These are phyloP conservation scores for Myathropa florea DNA, from an alignment of 2,888 invertebrate species.

Conservation along the genomic window DNA sequence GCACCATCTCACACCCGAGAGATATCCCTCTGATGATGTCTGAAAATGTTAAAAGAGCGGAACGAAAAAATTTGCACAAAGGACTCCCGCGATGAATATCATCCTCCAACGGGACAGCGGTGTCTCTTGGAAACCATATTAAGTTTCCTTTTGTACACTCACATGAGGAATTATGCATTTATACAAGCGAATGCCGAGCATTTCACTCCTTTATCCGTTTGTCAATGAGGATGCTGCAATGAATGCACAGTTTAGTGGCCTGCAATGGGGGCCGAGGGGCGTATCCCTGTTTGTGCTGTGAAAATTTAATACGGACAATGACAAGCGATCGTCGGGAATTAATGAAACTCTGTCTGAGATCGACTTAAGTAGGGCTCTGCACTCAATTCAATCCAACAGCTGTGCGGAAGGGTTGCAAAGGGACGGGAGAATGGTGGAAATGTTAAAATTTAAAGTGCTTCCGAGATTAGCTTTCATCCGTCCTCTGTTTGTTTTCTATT, in stretches of 20 bases:
- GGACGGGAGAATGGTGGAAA: not conserved
- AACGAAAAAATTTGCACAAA: not conserved
- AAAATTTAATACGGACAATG: not conserved
- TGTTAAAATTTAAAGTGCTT: not conserved
- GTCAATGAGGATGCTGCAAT: not conserved
- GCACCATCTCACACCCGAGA: not conserved
- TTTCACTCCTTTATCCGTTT: not conserved
- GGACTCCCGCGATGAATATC: not conserved
- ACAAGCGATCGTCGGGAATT: not conserved
- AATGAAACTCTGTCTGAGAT: not conserved
- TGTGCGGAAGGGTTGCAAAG: not conserved
- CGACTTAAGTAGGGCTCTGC: no score
- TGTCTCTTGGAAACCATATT: not conserved
- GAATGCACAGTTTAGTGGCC: not conserved
- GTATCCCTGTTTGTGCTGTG: not conserved
- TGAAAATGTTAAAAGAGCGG: not conserved
- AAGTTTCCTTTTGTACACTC: not conserved
- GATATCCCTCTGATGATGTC: not conserved
- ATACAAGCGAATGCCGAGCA: conserved; percentile 4
- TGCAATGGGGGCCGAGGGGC: no score
- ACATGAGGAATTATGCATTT: conserved; percentile 5
- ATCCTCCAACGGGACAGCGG: not conserved
- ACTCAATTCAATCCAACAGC: not conserved
- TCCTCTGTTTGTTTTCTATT: not conserved
- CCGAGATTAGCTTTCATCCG: conserved; percentile 1